Evolutionary conservation across 2,113 vertebrate genomes (phyloP).

Genomic region (Dasyornis broadbenti): DNA sequence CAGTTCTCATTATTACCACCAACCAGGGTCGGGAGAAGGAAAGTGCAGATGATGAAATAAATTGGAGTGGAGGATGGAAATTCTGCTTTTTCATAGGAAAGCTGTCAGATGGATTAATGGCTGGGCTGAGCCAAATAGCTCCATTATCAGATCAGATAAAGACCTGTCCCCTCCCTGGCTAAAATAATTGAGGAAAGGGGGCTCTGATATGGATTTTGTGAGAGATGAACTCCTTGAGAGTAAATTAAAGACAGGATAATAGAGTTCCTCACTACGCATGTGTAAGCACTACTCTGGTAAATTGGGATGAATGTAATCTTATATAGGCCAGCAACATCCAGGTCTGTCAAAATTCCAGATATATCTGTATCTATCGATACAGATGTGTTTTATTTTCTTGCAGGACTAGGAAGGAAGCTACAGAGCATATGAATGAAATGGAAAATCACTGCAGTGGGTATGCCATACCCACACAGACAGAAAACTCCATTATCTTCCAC

Average conservation of each 20-base stretch:
- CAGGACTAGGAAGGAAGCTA: background rate
- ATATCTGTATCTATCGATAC: background rate
- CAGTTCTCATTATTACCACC: background rate
- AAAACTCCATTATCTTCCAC: background rate
- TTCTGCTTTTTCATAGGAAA: conserved; percentile 53
- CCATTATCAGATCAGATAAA: conserved; percentile 35
- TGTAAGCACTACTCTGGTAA: background rate
- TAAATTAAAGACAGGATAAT: conserved; percentile 45
- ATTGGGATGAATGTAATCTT: background rate
- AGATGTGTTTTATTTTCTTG: conserved; percentile 5
- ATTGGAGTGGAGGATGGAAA: conserved; percentile 9
- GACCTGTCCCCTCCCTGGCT: conserved; percentile 4
- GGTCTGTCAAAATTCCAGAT: background rate
- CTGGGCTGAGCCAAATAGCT: conserved; percentile 18
- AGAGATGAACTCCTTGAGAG: conserved; percentile 15
- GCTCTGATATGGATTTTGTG: conserved; percentile 34
- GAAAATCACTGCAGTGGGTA: background rate
- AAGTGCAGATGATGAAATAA: conserved; percentile 42
- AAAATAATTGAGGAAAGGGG: conserved; percentile 45
- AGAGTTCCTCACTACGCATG: conserved; percentile 5
- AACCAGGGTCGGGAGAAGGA: background rate
- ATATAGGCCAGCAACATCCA: background rate
- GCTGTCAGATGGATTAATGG: conserved; percentile 48
- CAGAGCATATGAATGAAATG: background rate
- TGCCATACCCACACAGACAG: background rate